phyloP scores from a whole-genome alignment of 2,888 invertebrate genomes.

The Globia sparganii region DNA sequence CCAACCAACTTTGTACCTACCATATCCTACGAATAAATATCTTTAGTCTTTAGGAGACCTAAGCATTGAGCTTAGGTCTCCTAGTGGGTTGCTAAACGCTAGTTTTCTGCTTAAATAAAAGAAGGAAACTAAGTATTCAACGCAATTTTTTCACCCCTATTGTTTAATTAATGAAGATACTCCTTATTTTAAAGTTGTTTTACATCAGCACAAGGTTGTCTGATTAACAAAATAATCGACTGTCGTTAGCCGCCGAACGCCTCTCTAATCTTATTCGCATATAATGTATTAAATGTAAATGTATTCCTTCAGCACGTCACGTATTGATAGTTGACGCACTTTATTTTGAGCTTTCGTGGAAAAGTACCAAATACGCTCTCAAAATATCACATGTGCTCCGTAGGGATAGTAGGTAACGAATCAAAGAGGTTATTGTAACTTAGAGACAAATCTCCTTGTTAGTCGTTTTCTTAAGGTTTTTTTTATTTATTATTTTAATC shows the following conservation, averaged over 20 bases:
- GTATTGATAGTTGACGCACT: slow-evolving; percentile 48
- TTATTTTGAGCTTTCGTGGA: slow-evolving; percentile 27
- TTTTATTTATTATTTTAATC: background rate
- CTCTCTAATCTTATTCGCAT: slow-evolving; percentile 16
- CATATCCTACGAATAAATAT: too few relatives aligned
- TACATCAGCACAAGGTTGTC: background rate
- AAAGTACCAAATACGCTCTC: slow-evolving; percentile 22
- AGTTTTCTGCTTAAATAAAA: too few relatives aligned
- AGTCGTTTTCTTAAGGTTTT: background rate
- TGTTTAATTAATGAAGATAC: background rate
- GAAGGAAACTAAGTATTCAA: background rate
- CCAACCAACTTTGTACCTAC: too few relatives aligned
- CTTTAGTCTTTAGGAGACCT: too few relatives aligned
- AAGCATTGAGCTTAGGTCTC: too few relatives aligned
- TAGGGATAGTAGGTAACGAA: slow-evolving; percentile 3
- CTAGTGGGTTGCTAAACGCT: too few relatives aligned
- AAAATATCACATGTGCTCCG: slow-evolving; percentile 23
- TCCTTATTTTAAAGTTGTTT: background rate
- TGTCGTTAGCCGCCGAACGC: slow-evolving; percentile 17
- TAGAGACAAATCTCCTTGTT: background rate
- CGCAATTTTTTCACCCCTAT: background rate
- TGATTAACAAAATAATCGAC: background rate
- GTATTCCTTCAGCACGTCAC: slow-evolving; percentile 44
- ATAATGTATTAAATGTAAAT: slow-evolving; percentile 38
- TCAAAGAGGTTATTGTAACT: slow-evolving; percentile 21